Evolutionary conservation across 2,888 invertebrate genomes (phyloP).

Genomic region (Lysandra coridon): DNA sequence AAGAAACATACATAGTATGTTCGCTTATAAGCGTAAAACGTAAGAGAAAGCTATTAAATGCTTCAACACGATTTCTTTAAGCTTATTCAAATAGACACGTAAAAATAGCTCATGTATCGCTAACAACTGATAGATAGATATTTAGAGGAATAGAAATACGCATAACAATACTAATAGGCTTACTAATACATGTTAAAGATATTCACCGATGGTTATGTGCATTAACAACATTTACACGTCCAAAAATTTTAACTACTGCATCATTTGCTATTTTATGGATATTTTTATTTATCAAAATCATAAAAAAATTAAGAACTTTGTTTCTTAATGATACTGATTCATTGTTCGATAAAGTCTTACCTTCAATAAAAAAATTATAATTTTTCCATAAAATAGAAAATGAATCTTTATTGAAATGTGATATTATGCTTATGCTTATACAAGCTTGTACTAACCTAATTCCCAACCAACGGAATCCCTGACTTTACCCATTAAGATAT

Average conservation of each 20-base stretch:
- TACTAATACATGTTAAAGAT: slow-evolving; percentile 11
- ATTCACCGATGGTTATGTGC: slow-evolving; percentile 20
- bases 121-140: slow-evolving; percentile 29
- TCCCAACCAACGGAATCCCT: slow-evolving; percentile 38
- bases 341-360: neutral
- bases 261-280: slow-evolving; percentile 22
- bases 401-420: slow-evolving; percentile 35
- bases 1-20: slow-evolving; percentile 36
- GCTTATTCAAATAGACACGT: slow-evolving; percentile 24
- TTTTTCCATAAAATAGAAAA: slow-evolving; percentile 32
- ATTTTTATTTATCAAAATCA: neutral
- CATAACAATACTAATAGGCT: slow-evolving; percentile 26
- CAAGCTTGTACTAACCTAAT: slow-evolving; percentile 45
- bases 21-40: slow-evolving; percentile 38
- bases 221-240: slow-evolving; percentile 23
- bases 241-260: neutral
- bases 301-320: neutral
- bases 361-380: neutral
- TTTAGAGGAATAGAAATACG: slow-evolving; percentile 22
- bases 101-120: slow-evolving; percentile 27
- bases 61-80: slow-evolving; percentile 14
- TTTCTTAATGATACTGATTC: slow-evolving; percentile 1
- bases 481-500: slow-evolving; percentile 42
- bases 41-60: slow-evolving; percentile 23
- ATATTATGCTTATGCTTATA: slow-evolving; percentile 44